Evolutionary conservation across 2,797 vertebrate species (phyloP), one percentile per base, ranked within the genome.

Genomic region (Acipenser transmontanus): DNA sequence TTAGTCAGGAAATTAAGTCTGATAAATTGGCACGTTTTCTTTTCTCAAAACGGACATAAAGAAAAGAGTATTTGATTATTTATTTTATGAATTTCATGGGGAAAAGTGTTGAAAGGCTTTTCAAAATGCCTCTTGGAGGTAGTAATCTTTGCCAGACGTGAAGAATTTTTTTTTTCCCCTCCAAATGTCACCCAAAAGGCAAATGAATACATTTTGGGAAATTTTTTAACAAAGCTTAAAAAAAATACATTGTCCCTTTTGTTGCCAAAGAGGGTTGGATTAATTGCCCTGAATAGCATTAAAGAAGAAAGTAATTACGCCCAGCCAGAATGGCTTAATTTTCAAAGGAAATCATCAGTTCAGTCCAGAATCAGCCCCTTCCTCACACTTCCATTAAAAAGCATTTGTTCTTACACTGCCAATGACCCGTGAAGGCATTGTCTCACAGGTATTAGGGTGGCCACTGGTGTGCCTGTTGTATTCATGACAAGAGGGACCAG

Each of bases 291-390:
- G 76, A 70, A 75, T 74, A 74, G 71, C 69, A 74, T 78, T 76
- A 75, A 72, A 65, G 62, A 62, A 56, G 61, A 34, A 62, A 66
- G 66, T 79, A 86, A 82, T 88, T 82, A 86, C 73, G 75, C 71
- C 79, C 78, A 71, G 72, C 72, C 65, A 76, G 80, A 85, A 87
- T 47, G 66, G 80, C 81, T 88, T 88, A 86, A 85, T 86, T 85
- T 88, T 79, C 82, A 80, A 77, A 74, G 73, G 80, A 82, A 80
- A 76, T 83, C 78, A 84, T 87, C 85, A 86, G 77, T 70, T 77
- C 56, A 72, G 83, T 80, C 77, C 82, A 77, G 78, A 78, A 70
- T 72, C 49, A 51, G 60, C 69, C 69, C 64, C 66, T 47, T 10
- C 49, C 56, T 12, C 66, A 69, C 63, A 75, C 77, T 75, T 74